Base-by-base conservation (phyloP, 2,113 vertebrate genomes). In the Etheostoma cragini region DNA sequence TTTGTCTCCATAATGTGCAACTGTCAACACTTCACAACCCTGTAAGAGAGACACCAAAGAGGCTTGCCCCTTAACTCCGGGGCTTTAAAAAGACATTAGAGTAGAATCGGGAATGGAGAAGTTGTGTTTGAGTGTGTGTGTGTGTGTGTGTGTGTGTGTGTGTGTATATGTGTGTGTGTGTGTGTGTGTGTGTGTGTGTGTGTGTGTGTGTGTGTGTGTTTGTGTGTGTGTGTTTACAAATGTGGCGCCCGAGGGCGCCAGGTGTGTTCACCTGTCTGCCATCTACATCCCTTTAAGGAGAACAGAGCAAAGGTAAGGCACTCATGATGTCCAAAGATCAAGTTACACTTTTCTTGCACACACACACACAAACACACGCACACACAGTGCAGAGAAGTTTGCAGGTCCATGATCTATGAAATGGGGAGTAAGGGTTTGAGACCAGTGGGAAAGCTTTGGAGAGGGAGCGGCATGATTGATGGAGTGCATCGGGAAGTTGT, bases 321-420 rank as follows among this genome's bases (percentile, higher is more conserved):
- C 89, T 92, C 84, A 70, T 83, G 63, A 80, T 83, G 85, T 70
- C 78, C 68, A 52, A 63, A 74, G 86, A 92, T 93, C 88, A 76
- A 49, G 78, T 93, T 93, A 88, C 92, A 45, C 54, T 11, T 70
- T 58, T 73, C 66, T 52, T 14, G 65, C 69, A 67, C 15, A 24
- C 38, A 63, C 47, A 38, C 46, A 70, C n/a, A 47, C 35, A 60
- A 50, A 61, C 62, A 57, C 56, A 62, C n/a, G 30, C 52, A 75
- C 60, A 65, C 54, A 42, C 42, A 24, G 66, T 24, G 71, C 50
- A 52, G 53, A 65, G 52, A 85, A 76, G 88, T 84, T 88, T 83
- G 81, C 83, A 86, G 76, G 87, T 89, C 90, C 83, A 56, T 88
- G 89, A 94, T 92, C 92, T 91, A 90, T 94, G 92, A 94, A 93